Conservation (phyloP, 1,140 invertebrate genomes). For the Drosophila bipectinata region DNA sequence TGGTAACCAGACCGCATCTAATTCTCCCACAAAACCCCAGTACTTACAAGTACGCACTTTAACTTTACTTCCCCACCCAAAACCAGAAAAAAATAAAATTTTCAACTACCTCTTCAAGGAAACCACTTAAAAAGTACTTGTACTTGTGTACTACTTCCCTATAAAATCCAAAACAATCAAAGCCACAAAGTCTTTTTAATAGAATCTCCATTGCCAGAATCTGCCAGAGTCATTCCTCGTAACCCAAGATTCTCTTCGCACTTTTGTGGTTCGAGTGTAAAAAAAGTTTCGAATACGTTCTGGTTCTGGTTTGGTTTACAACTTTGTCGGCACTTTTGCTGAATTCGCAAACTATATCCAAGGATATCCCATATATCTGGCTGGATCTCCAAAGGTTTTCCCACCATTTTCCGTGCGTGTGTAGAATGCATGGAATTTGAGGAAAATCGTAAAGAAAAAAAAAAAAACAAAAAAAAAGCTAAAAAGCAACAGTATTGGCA, state of each 20-base stretch:
- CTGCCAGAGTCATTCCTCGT: not conserved
- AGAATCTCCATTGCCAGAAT: not conserved
- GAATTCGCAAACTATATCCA: constrained; percentile 1
- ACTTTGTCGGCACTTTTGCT: constrained; percentile 2
- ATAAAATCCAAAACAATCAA: not conserved
- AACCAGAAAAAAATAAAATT: no score
- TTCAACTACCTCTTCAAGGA: not conserved
- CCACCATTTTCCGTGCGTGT: constrained; percentile 4
- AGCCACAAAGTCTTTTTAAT: constrained; percentile 2
- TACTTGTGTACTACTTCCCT: not conserved
- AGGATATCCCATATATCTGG: not conserved
- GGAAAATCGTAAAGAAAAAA: constrained; percentile 41
- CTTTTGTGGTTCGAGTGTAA: constrained; percentile 4
- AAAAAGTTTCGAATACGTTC: constrained; percentile 3
- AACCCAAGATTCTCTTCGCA: not conserved
- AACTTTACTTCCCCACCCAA: no score
- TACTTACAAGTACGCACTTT: no score
- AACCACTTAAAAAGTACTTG: not conserved
- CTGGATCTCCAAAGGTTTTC: not conserved
- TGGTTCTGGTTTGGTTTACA: not conserved
- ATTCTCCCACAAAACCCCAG: no score
- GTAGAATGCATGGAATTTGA: constrained; percentile 63
- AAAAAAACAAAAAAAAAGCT: not conserved
- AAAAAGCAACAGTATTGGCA: constrained; percentile 18
- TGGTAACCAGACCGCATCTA: no score